Evolutionary conservation across 2,113 vertebrate species (phyloP).

Genomic region (Verasper variegatus): DNA sequence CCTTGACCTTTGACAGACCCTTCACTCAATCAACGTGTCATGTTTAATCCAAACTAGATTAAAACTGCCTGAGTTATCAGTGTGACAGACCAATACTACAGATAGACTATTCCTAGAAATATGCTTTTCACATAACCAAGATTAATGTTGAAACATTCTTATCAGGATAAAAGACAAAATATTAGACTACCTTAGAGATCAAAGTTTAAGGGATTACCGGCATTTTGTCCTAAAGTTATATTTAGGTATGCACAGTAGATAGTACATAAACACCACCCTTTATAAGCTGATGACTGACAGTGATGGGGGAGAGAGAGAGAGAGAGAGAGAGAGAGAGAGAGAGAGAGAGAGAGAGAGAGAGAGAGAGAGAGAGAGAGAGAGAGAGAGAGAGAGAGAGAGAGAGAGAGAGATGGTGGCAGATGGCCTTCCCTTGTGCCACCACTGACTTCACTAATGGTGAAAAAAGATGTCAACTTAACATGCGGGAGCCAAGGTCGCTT

Average conservation of each 20-base stretch:
- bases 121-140: no score
- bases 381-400: not conserved
- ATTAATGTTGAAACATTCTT: no score
- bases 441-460: conserved; percentile 29
- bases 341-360: not conserved
- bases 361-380: conserved; percentile 2
- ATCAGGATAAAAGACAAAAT: no score
- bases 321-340: conserved; percentile 3
- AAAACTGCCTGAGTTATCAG: no score
- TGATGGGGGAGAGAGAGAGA: not conserved
- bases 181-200: not conserved
- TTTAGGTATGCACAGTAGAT: conserved; percentile 40
- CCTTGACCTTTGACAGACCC: not conserved
- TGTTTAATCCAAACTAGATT: not conserved
- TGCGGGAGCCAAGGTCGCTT: conserved; percentile 19
- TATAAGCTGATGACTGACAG: conserved; percentile 47
- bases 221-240: conserved; percentile 25
- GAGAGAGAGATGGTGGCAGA: conserved; percentile 46
- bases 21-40: not conserved
- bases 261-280: not conserved
- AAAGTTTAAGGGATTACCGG: conserved; percentile 1
- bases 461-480: conserved; percentile 26
- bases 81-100: no score
- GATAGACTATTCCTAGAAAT: no score
- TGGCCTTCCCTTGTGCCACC: conserved; percentile 34